A percentile compares a stretch with the other conserved stretches of the same genome.
phyloP scores from a whole-genome alignment of 2,797 vertebrate genomes.

The Steatocranus sp. region DNA sequence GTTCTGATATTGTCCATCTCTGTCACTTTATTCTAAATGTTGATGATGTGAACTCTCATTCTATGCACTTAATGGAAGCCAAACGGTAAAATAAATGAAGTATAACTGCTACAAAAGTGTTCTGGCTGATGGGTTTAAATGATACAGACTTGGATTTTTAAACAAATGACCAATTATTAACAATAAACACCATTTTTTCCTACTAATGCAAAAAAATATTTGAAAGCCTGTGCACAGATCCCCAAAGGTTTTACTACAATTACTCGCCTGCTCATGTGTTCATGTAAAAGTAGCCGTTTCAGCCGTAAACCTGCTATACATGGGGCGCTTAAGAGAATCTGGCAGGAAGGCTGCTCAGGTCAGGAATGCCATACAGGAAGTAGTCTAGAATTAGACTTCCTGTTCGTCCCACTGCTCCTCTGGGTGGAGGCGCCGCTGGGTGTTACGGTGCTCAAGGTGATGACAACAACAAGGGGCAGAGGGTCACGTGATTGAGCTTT shows the following conservation, averaged over 20 bases:
- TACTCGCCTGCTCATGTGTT: accelerated
- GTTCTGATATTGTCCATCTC: constrained; percentile 5
- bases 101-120: neutral
- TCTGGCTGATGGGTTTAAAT: neutral
- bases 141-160: neutral
- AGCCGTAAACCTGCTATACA: neutral
- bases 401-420: constrained; percentile 54
- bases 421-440: constrained; percentile 50
- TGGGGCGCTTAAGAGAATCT: neutral
- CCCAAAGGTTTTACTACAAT: accelerated
- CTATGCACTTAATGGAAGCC: constrained; percentile 22
- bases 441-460: constrained; percentile 49
- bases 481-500: neutral
- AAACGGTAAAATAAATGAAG: constrained; percentile 29
- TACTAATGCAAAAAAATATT: neutral
- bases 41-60: constrained; percentile 20
- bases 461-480: constrained; percentile 14
- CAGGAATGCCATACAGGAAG: constrained; percentile 83
- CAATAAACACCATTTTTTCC: neutral
- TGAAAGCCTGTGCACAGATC: neutral
- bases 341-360: constrained; percentile 71
- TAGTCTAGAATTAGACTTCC: constrained; percentile 81
- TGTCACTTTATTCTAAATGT: constrained; percentile 10
- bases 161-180: neutral
- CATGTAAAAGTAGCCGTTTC: no score